phyloP scores from a whole-genome alignment of 1,140 invertebrate species.

The Trichonephila clavipes region DNA sequence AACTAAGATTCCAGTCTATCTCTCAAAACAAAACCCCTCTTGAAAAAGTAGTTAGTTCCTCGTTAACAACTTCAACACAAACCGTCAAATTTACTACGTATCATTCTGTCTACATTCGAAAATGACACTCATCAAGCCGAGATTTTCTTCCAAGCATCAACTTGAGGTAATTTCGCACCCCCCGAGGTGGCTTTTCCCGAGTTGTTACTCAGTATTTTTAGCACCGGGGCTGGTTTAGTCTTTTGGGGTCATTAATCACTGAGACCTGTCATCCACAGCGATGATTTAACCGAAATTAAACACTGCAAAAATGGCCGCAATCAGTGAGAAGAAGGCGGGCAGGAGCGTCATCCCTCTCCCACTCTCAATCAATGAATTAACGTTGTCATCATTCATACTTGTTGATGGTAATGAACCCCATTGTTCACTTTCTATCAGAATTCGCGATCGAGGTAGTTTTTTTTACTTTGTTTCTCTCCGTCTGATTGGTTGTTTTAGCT shows the following conservation, averaged over 20 bases:
- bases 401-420: conserved; percentile 58
- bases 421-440: conserved; percentile 47
- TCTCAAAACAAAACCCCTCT: no score
- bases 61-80: no score
- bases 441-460: background rate
- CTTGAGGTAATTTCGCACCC: background rate
- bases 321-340: background rate
- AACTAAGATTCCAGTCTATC: no score
- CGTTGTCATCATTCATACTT: conserved; percentile 52
- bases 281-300: conserved; percentile 39
- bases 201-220: background rate
- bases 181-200: background rate
- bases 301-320: conserved; percentile 29
- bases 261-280: conserved; percentile 21
- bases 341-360: background rate
- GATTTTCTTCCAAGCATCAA: background rate
- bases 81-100: no score
- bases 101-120: no score
- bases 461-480: background rate
- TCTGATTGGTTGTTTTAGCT: background rate
- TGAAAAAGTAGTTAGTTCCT: no score
- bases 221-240: background rate
- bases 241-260: conserved; percentile 26
- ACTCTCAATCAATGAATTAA: conserved; percentile 27
- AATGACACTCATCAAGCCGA: background rate